Evolutionary conservation across 2,888 invertebrate species (phyloP).

Genomic region (Thelaira solivaga): DNA sequence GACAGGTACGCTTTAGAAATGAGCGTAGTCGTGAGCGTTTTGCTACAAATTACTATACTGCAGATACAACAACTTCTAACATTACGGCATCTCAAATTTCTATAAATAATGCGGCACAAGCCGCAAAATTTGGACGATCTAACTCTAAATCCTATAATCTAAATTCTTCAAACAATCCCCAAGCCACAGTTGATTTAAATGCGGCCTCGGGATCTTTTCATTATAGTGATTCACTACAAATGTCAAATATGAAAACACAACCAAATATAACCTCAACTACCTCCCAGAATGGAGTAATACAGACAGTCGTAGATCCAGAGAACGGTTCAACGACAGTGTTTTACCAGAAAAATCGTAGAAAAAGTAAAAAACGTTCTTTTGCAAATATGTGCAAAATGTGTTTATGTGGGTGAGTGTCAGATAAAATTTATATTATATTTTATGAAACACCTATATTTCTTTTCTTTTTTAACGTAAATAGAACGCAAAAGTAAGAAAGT

Average conservation of each 20-base stretch:
- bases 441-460: slow-evolving; percentile 1
- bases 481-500: background rate
- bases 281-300: slow-evolving; percentile 57
- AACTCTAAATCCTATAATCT: slow-evolving; percentile 31
- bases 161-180: slow-evolving; percentile 22
- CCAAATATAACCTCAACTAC: slow-evolving; percentile 57
- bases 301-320: slow-evolving; percentile 71
- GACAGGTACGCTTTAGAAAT: slow-evolving; percentile 77
- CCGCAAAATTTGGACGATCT: slow-evolving; percentile 47
- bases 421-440: background rate
- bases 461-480: slow-evolving; percentile 1
- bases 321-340: slow-evolving; percentile 74
- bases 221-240: slow-evolving; percentile 52
- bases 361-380: slow-evolving; percentile 74
- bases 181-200: background rate
- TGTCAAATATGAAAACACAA: slow-evolving; percentile 59
- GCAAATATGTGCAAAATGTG: slow-evolving; percentile 74
- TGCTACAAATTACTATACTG: slow-evolving; percentile 34
- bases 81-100: slow-evolving; percentile 41
- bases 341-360: slow-evolving; percentile 75
- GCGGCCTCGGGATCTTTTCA: slow-evolving; percentile 26
- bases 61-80: slow-evolving; percentile 59
- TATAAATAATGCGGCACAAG: slow-evolving; percentile 51
- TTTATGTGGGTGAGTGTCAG: slow-evolving; percentile 75
- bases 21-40: slow-evolving; percentile 76